Percentiles rank a stretch among this genome's conserved stretches.
phyloP scores from a whole-genome alignment of 2,113 vertebrate genomes.

The Psilopogon haemacephalus region DNA sequence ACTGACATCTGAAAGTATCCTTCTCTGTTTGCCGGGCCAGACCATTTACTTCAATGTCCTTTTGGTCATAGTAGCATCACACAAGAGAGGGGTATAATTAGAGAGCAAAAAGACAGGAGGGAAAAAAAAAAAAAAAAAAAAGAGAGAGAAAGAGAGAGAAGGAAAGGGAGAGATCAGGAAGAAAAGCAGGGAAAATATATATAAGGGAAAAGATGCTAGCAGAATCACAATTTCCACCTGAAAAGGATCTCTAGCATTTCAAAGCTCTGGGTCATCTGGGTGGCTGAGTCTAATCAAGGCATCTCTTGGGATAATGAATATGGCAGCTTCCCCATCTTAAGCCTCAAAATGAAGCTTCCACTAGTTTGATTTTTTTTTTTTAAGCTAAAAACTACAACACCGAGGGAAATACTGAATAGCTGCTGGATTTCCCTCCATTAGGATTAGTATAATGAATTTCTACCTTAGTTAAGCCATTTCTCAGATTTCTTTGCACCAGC shows the following conservation, averaged over 20 bases:
- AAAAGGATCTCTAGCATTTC: neutral
- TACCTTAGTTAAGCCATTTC: neutral
- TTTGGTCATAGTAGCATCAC: neutral
- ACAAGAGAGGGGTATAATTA: neutral
- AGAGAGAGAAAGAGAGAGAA: too few relatives aligned
- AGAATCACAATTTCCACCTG: conserved; percentile 9
- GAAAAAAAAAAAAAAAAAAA: neutral
- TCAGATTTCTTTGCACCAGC: neutral
- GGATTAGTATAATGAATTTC: neutral
- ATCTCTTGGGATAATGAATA: neutral
- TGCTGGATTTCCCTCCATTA: neutral
- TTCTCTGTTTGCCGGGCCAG: neutral
- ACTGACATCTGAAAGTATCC: conserved; percentile 12
- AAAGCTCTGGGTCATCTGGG: neutral
- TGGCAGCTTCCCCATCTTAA: neutral
- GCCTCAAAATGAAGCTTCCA: neutral
- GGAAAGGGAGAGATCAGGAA: neutral
- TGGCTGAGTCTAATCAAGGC: neutral
- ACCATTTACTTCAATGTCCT: neutral
- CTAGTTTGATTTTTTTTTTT: neutral
- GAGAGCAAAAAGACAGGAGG: neutral
- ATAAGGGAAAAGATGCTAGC: neutral
- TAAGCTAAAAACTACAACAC: neutral
- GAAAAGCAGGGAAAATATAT: neutral
- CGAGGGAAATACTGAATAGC: neutral